phyloP scores from a whole-genome alignment of 2,888 invertebrate species.

The Drosophila stalkeri region DNA sequence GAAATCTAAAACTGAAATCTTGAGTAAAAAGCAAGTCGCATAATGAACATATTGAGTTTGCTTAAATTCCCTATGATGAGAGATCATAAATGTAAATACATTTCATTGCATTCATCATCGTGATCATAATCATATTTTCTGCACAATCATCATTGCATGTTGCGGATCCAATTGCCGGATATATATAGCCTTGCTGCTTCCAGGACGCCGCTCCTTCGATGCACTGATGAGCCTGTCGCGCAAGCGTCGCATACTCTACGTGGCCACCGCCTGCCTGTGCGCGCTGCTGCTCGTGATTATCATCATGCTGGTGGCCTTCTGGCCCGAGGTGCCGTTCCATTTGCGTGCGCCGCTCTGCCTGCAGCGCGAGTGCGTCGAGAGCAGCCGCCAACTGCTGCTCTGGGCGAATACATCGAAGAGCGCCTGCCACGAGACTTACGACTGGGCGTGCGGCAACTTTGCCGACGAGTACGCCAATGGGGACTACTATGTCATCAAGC shows the following conservation, averaged over 20 bases:
- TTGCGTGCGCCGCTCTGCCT: constrained; percentile 83
- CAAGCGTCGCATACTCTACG: constrained; percentile 82
- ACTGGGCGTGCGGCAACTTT: constrained; percentile 85
- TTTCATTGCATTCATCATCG: constrained; percentile 16
- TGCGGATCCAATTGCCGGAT: constrained; percentile 9
- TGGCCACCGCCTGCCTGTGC: constrained; percentile 82
- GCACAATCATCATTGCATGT: constrained; percentile 31
- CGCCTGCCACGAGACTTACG: constrained; percentile 83
- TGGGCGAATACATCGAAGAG: constrained; percentile 83
- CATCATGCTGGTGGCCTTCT: constrained; percentile 83
- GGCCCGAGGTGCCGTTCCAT: constrained; percentile 84
- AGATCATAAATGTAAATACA: not conserved
- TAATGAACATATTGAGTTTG: not conserved
- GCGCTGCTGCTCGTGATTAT: constrained; percentile 82
- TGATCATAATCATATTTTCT: constrained; percentile 28
- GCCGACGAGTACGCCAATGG: constrained; percentile 81
- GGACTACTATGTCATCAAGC: constrained; percentile 83
- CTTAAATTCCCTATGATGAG: not conserved
- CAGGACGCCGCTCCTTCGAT: constrained; percentile 83
- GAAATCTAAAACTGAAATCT: not conserved
- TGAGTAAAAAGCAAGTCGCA: not conserved
- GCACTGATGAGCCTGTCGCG: constrained; percentile 82
- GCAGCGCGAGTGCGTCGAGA: constrained; percentile 83
- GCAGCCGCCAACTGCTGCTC: constrained; percentile 83
- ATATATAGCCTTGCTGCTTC: constrained; percentile 78